These are phyloP conservation scores for Eumeta japonica DNA, from an alignment of 1,140 invertebrate species.

Conservation along the genomic window DNA sequence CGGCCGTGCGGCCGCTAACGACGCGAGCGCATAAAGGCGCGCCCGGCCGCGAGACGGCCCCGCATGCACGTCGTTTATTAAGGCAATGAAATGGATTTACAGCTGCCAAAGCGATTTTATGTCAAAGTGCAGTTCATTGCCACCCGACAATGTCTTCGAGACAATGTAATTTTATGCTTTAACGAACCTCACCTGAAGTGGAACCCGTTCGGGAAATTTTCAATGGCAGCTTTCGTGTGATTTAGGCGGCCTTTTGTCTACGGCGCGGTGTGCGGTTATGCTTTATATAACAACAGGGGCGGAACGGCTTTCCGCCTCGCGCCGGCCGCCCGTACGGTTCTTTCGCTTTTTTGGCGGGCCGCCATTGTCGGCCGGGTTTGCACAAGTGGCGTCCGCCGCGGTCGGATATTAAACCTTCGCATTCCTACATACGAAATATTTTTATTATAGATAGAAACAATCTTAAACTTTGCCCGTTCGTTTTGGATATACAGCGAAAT, in stretches of 20 bases:
- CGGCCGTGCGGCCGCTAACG: no score
- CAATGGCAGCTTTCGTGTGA: conserved; percentile 45
- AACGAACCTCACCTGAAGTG: conserved; percentile 49
- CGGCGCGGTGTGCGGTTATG: conserved; percentile 44
- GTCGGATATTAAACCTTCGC: no score
- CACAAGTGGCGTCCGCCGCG: no score
- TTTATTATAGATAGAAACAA: no score
- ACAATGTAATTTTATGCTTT: conserved; percentile 57
- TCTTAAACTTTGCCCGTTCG: no score
- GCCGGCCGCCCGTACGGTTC: no score
- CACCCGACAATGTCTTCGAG: conserved; percentile 48
- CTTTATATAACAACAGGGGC: conserved; percentile 50
- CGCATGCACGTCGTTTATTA: conserved; percentile 54
- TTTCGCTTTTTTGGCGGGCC: no score
- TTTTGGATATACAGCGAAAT: no score
- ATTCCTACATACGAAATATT: no score
- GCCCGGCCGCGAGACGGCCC: no score
- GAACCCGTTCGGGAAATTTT: conserved; percentile 51
- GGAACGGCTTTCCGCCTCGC: conserved; percentile 36
- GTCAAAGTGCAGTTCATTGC: conserved; percentile 57
- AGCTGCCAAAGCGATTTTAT: conserved; percentile 52
- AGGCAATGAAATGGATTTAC: conserved; percentile 56
- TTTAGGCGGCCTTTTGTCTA: conserved; percentile 38
- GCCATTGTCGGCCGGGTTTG: no score
- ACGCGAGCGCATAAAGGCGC: no score